Base-by-base conservation (phyloP, 1,140 invertebrate species). In the Aphelinus certus region DNA sequence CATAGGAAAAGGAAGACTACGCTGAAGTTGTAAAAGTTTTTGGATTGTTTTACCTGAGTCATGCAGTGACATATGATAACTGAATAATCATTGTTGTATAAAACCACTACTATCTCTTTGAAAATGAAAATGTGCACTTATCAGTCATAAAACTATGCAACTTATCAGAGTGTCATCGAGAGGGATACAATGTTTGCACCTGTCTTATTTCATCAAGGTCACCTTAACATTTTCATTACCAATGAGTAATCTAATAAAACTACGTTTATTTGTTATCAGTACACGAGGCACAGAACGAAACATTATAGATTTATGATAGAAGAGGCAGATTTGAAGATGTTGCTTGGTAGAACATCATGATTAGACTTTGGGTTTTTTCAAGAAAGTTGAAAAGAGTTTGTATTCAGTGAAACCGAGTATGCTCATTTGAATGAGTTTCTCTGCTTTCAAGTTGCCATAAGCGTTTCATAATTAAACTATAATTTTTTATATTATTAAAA, bases 171-270 rank as follows among this genome's bases (percentile, higher is more conserved):
- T 9, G 47, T 69, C n/a, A 6, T 45, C 58, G 9, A 64, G 43
- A 70, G 47, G 47, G 71, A 68, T 43, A 76, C 75, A 62, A 57
- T 71, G 70, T 76, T 76, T 76, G 64, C 64, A n/a, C 68, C 62
- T 72, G 56, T 75, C 74, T 71, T 75, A 75, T 5, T 70, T 60
- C 65, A 71, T 72, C 57, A 76, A 71, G 75, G 75, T 76, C 69
- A 72, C 69, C 63, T 76, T 53, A 76, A 68, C 49, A 57, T 71
- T 76, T 76, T 76, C 75, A 76, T 76, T 76, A 76, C 63, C 75
- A 72, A 56, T 76, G 47, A 67, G 49, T 65, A 75, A 47, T 68
- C 62, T 42, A 63, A 70, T 75, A 70, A 65, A 70, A 58, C 45
- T 46, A 45, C 26, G 53, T 57, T 55, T 47, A 3, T 70, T 70